Percentiles rank a stretch among this genome's conserved stretches.
phyloP scores from a whole-genome alignment of 53 echinoderm and acorn worm species.

The Echinometra lucunter region DNA sequence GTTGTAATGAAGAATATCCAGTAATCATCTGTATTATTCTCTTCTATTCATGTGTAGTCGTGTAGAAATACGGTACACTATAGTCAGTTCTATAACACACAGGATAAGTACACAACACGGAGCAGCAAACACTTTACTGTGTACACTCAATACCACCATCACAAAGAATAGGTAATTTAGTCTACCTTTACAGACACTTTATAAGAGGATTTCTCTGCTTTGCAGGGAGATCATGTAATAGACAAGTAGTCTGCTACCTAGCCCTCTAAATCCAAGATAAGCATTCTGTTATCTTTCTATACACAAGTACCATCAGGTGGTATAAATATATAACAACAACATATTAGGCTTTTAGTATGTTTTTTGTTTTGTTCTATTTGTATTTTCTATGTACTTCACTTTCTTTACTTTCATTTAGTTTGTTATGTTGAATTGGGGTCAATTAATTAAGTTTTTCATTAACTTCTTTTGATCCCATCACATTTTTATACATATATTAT shows the following conservation, averaged over 20 bases:
- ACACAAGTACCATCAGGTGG: too few species aligned
- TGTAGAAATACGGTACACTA: not conserved
- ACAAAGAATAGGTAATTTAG: not conserved
- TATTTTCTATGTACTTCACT: too few species aligned
- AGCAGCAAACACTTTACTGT: not conserved
- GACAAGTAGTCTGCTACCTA: not conserved
- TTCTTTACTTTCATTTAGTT: too few species aligned
- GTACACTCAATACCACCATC: constrained; percentile 1
- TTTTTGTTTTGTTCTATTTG: too few species aligned
- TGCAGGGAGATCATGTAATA: not conserved
- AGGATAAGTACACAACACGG: not conserved
- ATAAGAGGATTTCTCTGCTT: not conserved
- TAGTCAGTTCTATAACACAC: not conserved
- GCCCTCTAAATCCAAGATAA: not conserved
- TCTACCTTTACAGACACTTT: not conserved
- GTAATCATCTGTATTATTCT: constrained; percentile 9
- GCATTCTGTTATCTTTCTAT: not conserved
- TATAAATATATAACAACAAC: too few species aligned
- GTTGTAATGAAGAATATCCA: not conserved
- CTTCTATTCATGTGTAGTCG: constrained; percentile 4
- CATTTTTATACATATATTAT: too few species aligned
- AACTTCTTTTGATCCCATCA: too few species aligned
- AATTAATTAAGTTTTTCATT: too few species aligned
- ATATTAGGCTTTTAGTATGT: too few species aligned
- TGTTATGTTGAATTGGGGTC: too few species aligned